phyloP scores from a whole-genome alignment of 2,888 invertebrate genomes.

The Myopa testacea region DNA sequence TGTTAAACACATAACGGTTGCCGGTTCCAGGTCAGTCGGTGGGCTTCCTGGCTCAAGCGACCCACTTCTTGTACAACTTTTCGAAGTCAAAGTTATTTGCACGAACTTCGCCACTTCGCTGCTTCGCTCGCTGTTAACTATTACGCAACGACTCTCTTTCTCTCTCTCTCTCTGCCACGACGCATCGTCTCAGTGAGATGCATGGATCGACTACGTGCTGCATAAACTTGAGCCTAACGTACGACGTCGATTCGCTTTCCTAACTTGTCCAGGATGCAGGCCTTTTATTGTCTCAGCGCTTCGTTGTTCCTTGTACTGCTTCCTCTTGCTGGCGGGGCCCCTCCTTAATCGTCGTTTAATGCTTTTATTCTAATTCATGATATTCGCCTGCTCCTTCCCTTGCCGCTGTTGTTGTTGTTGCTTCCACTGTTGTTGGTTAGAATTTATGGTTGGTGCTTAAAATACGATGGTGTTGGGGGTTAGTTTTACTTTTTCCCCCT shows the following conservation, averaged over 20 bases:
- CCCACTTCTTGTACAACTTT: conserved; percentile 15
- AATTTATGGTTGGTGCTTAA: conserved; percentile 29
- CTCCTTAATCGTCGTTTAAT: no score
- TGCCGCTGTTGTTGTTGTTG: no score
- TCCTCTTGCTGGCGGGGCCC: no score
- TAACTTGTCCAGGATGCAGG: background rate
- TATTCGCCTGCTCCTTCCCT: no score
- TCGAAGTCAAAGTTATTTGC: conserved; percentile 27
- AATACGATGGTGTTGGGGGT: conserved; percentile 16
- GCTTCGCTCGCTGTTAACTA: conserved; percentile 19
- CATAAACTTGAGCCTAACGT: background rate
- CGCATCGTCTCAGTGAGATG: background rate
- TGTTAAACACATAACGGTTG: background rate
- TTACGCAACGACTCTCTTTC: background rate
- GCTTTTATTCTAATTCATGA: no score
- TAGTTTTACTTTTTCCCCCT: conserved; percentile 1
- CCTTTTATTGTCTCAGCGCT: background rate
- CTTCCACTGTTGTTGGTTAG: background rate
- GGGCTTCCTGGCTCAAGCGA: background rate
- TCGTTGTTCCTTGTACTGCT: background rate
- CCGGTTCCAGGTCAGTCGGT: background rate
- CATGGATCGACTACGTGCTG: background rate
- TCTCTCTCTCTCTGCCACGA: background rate
- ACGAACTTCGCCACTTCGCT: conserved; percentile 4
- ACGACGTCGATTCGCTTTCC: background rate